Conservation (phyloP, 2,888 invertebrate genomes). For the Loripinus fragilis region DNA sequence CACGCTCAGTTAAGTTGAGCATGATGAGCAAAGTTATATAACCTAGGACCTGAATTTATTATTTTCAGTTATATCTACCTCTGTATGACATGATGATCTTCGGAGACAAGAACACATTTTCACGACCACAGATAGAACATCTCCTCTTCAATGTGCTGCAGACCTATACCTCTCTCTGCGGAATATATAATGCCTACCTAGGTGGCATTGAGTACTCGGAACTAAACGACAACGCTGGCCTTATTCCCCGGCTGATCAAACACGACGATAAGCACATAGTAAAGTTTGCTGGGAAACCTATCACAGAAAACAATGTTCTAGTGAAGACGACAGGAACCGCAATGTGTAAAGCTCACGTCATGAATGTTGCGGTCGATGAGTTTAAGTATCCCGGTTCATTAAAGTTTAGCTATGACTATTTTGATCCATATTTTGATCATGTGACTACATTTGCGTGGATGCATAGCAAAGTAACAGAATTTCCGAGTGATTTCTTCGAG, state of each 20-base stretch:
- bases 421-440: conserved; percentile 69
- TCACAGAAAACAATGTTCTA: conserved; percentile 47
- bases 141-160: conserved; percentile 55
- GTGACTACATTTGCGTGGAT: conserved; percentile 65
- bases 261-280: conserved; percentile 43
- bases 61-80: conserved; percentile 57
- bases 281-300: conserved; percentile 31
- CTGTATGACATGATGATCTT: conserved; percentile 64
- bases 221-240: conserved; percentile 50
- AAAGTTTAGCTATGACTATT: conserved; percentile 60
- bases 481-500: conserved; percentile 69
- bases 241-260: conserved; percentile 51
- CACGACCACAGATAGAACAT: conserved; percentile 42
- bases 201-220: conserved; percentile 66
- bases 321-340: conserved; percentile 31
- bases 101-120: conserved; percentile 44
- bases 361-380: conserved; percentile 45
- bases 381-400: conserved; percentile 24
- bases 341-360: conserved; percentile 62
- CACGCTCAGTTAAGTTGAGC: no score
- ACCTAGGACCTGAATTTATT: no score
- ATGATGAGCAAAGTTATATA: no score
- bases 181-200: conserved; percentile 68
- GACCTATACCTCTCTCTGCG: conserved; percentile 70
- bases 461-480: conserved; percentile 37